phyloP scores from a whole-genome alignment of 2,797 vertebrate genomes.

The Petrocephalus sullivani region DNA sequence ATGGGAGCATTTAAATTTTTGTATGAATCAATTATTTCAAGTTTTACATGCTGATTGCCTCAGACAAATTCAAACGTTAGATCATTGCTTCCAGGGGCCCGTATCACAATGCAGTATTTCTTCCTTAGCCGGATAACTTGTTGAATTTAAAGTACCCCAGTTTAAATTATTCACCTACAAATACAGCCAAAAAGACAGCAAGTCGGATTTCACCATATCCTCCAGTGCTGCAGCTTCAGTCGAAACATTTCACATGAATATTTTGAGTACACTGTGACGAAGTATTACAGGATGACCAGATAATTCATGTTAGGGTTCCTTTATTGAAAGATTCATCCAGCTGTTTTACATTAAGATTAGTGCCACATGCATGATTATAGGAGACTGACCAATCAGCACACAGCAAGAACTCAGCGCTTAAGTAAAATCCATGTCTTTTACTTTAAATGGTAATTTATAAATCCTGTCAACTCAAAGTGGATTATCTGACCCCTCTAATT shows the following conservation, averaged over 20 bases:
- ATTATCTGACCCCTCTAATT: neutral
- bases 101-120: neutral
- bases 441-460: neutral
- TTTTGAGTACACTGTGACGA: too few species aligned
- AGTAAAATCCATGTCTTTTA: neutral
- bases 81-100: neutral
- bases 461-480: neutral
- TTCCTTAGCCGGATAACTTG: neutral
- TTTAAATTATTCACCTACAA: neutral
- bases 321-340: neutral
- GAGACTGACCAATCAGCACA: too few species aligned
- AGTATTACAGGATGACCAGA: neutral
- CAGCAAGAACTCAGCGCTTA: too few species aligned
- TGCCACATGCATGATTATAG: too few species aligned
- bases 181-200: too few species aligned
- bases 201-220: too few species aligned
- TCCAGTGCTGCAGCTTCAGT: too few species aligned
- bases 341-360: neutral
- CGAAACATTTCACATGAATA: too few species aligned
- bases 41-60: neutral
- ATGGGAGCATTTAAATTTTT: neutral
- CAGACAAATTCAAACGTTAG: neutral
- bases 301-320: neutral
- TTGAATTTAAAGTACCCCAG: neutral
- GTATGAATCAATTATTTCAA: neutral